phyloP scores from a whole-genome alignment of 2,888 invertebrate genomes.

The Pollenia angustigena region DNA sequence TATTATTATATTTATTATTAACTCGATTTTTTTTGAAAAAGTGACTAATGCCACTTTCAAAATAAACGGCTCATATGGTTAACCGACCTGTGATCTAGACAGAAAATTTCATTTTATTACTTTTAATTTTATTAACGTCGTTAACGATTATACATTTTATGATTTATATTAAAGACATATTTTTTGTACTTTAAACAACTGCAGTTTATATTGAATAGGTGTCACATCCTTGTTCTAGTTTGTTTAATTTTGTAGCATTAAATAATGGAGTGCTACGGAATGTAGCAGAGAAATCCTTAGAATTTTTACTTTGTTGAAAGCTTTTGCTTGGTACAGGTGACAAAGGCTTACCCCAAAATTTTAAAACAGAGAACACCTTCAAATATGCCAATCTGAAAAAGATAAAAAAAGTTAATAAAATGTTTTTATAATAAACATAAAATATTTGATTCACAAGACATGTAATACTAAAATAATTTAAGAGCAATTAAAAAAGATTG shows the following conservation, averaged over 20 bases:
- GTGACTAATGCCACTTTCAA: too few relatives aligned
- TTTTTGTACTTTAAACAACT: too few relatives aligned
- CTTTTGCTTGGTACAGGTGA: slow-evolving; percentile 84
- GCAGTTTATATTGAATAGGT: slow-evolving; percentile 80
- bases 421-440: neutral
- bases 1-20: too few relatives aligned
- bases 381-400: slow-evolving; percentile 82
- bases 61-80: too few relatives aligned
- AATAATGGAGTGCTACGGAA: slow-evolving; percentile 82
- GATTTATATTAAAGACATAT: too few relatives aligned
- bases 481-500: neutral
- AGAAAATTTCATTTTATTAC: too few relatives aligned
- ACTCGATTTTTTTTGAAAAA: too few relatives aligned
- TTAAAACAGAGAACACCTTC: slow-evolving; percentile 82
- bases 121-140: too few relatives aligned
- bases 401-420: neutral
- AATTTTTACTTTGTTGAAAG: slow-evolving; percentile 82
- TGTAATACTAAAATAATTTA: neutral
- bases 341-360: slow-evolving; percentile 84
- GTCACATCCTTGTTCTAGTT: slow-evolving; percentile 82
- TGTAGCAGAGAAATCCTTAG: slow-evolving; percentile 81
- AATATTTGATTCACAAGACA: neutral
- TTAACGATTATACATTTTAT: too few relatives aligned
- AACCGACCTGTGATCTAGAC: too few relatives aligned
- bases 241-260: slow-evolving; percentile 81